Percentiles rank a stretch among this genome's conserved stretches.
These are phyloP conservation scores for Caenorhabditis sulstoni DNA, from an alignment of 2,888 invertebrate species.

Conservation along the genomic window DNA sequence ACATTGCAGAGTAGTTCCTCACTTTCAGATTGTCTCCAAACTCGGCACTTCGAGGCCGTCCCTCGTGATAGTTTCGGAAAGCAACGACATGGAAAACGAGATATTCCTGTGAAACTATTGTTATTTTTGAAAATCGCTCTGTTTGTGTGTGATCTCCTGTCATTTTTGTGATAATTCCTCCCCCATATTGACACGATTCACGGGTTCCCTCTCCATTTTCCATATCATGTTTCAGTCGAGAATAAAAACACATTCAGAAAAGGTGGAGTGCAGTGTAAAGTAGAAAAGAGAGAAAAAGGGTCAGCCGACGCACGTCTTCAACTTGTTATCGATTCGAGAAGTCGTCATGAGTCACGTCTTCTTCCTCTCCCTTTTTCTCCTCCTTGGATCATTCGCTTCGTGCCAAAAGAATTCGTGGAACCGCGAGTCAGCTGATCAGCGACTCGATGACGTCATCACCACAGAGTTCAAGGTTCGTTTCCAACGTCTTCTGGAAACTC, in stretches of 20 bases:
- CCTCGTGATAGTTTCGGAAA: constrained; percentile 26
- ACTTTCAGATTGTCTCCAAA: constrained; percentile 33
- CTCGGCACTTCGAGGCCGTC: constrained; percentile 28
- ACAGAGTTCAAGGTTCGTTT: constrained; percentile 43
- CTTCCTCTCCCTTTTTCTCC: neutral
- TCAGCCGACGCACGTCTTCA: constrained; percentile 5
- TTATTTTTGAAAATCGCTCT: neutral
- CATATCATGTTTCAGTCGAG: constrained; percentile 19
- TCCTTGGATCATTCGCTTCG: constrained; percentile 17
- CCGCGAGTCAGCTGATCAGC: constrained; percentile 30
- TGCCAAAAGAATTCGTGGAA: constrained; percentile 44
- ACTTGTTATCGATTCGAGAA: constrained; percentile 41
- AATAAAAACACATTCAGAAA: constrained; percentile 7
- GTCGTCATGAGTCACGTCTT: constrained; percentile 16
- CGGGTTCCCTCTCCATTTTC: constrained; percentile 5
- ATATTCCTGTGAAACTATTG: constrained; percentile 39
- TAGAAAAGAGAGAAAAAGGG: constrained; percentile 12
- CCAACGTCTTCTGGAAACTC: too few relatives aligned
- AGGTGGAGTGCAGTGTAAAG: neutral
- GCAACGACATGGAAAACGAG: constrained; percentile 49
- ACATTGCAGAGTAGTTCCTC: neutral
- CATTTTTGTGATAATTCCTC: constrained; percentile 32
- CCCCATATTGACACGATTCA: constrained; percentile 30
- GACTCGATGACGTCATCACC: constrained; percentile 51
- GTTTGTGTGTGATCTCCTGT: constrained; percentile 20